Percentiles rank a stretch among this genome's conserved stretches.
These are phyloP conservation scores for Stigmatopora nigra DNA, from an alignment of 2,113 vertebrate genomes.

Conservation along the genomic window DNA sequence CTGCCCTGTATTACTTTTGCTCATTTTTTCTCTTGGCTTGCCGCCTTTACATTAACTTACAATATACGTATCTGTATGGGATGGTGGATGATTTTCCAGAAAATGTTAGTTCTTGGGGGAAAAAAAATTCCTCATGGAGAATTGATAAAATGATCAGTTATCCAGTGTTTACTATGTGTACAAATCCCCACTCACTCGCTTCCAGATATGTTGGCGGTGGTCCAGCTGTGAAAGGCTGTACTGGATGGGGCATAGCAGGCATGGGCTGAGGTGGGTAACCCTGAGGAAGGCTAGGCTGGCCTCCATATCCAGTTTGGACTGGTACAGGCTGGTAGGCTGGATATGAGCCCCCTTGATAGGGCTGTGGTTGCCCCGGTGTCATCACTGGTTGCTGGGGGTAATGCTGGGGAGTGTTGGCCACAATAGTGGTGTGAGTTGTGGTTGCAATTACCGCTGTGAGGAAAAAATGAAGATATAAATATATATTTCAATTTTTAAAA, in stretches of 20 bases:
- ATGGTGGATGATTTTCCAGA: too few relatives aligned
- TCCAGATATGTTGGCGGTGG: conserved; percentile 83
- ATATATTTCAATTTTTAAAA: background rate
- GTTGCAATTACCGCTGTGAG: conserved; percentile 74
- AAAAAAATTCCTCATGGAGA: too few relatives aligned
- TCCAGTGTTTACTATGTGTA: background rate
- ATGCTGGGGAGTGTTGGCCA: conserved; percentile 57
- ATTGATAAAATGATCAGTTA: too few relatives aligned
- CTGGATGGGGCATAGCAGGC: conserved; percentile 56
- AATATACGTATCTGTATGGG: too few relatives aligned
- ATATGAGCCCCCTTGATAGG: conserved; percentile 68
- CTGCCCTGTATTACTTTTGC: too few relatives aligned
- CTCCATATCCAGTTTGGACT: conserved; percentile 65
- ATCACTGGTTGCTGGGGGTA: conserved; percentile 71
- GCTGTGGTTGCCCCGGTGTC: conserved; percentile 33
- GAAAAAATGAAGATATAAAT: conserved; percentile 13
- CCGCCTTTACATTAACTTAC: too few relatives aligned
- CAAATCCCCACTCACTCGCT: conserved; percentile 58
- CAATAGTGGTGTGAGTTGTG: conserved; percentile 74
- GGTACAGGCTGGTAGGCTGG: conserved; percentile 78
- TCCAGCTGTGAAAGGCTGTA: conserved; percentile 68
- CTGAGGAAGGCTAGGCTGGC: conserved; percentile 46
- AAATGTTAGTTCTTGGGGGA: too few relatives aligned
- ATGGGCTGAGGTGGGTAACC: conserved; percentile 63
- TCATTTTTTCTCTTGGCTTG: too few relatives aligned